Evolutionary conservation across 2,113 vertebrate genomes (phyloP).

Genomic region (Fulica atra): DNA sequence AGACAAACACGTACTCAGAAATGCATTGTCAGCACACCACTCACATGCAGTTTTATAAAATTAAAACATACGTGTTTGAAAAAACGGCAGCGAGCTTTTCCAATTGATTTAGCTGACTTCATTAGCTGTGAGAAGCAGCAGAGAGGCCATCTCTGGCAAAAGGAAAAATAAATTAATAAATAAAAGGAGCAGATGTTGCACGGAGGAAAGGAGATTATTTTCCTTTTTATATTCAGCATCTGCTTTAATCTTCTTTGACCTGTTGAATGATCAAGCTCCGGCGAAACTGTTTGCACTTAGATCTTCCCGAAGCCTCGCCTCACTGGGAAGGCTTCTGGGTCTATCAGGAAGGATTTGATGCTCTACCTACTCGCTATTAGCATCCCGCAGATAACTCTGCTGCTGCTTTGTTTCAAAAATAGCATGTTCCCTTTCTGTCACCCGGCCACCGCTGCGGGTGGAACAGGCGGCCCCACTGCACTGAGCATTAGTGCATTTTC

Average conservation of each 20-base stretch:
- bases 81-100: background rate
- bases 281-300: conserved; percentile 9
- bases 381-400: background rate
- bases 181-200: background rate
- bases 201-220: background rate
- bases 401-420: background rate
- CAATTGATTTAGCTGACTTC: background rate
- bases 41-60: background rate
- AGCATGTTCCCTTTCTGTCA: background rate
- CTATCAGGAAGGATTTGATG: conserved; percentile 26
- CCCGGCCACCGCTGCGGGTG: accelerated
- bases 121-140: background rate
- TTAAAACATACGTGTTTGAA: background rate
- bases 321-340: background rate
- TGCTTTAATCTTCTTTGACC: conserved; percentile 37
- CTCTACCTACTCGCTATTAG: background rate
- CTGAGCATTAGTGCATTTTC: background rate
- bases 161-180: background rate
- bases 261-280: conserved; percentile 24
- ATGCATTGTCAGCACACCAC: background rate
- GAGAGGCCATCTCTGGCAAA: background rate
- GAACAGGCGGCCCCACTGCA: background rate
- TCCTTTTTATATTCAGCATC: conserved; percentile 11
- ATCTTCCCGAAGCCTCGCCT: conserved; percentile 19
- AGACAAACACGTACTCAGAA: background rate